Evolutionary conservation across 2,113 vertebrate species (phyloP).

Genomic region (Sterna hirundo): DNA sequence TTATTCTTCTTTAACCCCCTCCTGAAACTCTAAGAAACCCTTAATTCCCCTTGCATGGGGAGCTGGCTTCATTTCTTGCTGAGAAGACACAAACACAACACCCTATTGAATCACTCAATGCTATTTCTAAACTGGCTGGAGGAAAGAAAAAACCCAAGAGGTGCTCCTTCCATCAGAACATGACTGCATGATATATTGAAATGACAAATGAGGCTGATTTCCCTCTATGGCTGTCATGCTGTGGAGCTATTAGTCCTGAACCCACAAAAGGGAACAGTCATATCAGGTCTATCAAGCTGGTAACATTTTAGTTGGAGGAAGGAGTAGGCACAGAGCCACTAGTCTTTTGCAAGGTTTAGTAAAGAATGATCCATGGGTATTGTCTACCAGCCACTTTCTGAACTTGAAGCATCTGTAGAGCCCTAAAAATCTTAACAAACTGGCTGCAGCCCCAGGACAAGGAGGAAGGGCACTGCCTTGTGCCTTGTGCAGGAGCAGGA

Average conservation of each 20-base stretch:
- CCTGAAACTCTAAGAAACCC: not conserved
- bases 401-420: not conserved
- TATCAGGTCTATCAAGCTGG: not conserved
- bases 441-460: not conserved
- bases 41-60: not conserved
- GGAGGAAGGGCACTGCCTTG: not conserved
- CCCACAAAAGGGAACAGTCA: not conserved
- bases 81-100: not conserved
- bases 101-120: not conserved
- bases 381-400: not conserved
- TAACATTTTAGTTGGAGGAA: not conserved
- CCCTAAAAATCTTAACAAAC: not conserved
- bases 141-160: not conserved
- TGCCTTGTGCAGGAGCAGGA: not conserved
- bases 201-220: not conserved
- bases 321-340: not conserved
- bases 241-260: not conserved
- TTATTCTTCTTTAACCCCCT: not conserved
- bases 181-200: not conserved
- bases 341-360: not conserved
- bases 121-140: not conserved
- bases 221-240: not conserved
- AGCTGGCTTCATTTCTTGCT: not conserved
- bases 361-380: not conserved
- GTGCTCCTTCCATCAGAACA: not conserved